Evolutionary conservation across 2,113 vertebrate species (phyloP).

Genomic region (Hippoglossus stenolepis): DNA sequence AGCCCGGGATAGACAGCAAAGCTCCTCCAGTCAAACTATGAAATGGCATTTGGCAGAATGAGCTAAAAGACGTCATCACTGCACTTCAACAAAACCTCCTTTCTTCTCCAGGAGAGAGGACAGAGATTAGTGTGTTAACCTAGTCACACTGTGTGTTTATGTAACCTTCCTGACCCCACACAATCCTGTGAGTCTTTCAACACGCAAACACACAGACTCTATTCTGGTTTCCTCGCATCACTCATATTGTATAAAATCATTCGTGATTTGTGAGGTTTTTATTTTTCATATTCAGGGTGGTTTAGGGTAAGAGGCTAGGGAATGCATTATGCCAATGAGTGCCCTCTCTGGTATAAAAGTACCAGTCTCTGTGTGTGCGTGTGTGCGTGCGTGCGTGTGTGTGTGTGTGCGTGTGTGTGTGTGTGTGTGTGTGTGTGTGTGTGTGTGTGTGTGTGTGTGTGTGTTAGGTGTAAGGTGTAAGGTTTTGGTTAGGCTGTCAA

Average conservation of each 20-base stretch:
- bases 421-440: too few species aligned
- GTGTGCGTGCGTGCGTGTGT: too few species aligned
- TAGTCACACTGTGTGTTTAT: conserved; percentile 56
- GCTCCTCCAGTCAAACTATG: conserved; percentile 36
- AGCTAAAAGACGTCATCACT: conserved; percentile 49
- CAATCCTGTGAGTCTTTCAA: conserved; percentile 44
- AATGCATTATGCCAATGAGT: too few species aligned
- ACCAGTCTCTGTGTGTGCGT: too few species aligned
- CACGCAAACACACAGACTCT: conserved; percentile 26
- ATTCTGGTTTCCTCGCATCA: conserved; percentile 12
- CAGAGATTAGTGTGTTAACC: conserved; percentile 67
- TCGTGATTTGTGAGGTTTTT: conserved; percentile 5
- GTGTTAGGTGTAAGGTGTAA: too few species aligned
- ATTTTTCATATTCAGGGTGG: conserved; percentile 1
- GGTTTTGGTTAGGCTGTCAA: too few species aligned
- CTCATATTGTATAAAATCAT: conserved; percentile 27
- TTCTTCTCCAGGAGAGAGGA: conserved; percentile 65
- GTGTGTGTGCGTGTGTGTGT: too few species aligned
- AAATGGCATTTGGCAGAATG: conserved; percentile 48
- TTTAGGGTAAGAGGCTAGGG: too few species aligned
- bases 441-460: too few species aligned
- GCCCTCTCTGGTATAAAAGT: too few species aligned
- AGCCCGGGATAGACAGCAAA: conserved; percentile 12
- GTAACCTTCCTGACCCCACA: conserved; percentile 63
- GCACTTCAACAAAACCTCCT: conserved; percentile 66